These are phyloP conservation scores for Plotosus lineatus DNA, from an alignment of 2,113 vertebrate species.

Conservation along the genomic window DNA sequence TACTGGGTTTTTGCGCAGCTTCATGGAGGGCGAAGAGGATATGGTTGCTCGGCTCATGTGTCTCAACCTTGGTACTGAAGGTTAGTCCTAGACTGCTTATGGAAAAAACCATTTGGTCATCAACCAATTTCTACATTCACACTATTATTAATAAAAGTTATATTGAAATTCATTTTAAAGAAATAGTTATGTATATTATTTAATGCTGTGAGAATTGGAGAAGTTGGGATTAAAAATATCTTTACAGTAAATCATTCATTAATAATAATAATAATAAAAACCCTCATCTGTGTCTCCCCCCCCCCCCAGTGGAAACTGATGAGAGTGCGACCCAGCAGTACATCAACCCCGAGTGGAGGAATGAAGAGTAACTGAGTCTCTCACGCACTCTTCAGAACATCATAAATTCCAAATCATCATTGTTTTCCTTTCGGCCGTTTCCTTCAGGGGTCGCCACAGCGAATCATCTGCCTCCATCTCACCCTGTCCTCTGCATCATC, in stretches of 20 bases:
- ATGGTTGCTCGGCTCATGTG: conserved; percentile 42
- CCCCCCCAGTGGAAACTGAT: conserved; percentile 48
- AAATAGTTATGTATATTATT: background rate
- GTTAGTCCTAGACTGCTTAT: conserved; percentile 57
- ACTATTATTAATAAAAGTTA: background rate
- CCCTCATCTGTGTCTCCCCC: background rate
- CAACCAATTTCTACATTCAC: background rate
- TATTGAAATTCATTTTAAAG: background rate
- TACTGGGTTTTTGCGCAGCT: conserved; percentile 63
- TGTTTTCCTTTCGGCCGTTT: too few species aligned
- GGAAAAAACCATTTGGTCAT: background rate
- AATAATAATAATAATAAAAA: background rate
- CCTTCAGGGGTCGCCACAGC: too few species aligned
- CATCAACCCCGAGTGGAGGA: conserved; percentile 49
- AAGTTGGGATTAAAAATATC: background rate
- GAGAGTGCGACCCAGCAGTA: conserved; percentile 51
- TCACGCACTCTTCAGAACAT: background rate
- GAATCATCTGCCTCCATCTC: too few species aligned
- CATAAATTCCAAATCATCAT: background rate
- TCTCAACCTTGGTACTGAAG: conserved; percentile 56
- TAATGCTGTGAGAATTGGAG: background rate
- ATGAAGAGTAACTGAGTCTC: conserved; percentile 43
- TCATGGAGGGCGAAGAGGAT: conserved; percentile 23
- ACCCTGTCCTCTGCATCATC: too few species aligned
- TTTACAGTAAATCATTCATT: too few species aligned